Conservation (phyloP, 1,140 invertebrate species). For the Galleria mellonella region DNA sequence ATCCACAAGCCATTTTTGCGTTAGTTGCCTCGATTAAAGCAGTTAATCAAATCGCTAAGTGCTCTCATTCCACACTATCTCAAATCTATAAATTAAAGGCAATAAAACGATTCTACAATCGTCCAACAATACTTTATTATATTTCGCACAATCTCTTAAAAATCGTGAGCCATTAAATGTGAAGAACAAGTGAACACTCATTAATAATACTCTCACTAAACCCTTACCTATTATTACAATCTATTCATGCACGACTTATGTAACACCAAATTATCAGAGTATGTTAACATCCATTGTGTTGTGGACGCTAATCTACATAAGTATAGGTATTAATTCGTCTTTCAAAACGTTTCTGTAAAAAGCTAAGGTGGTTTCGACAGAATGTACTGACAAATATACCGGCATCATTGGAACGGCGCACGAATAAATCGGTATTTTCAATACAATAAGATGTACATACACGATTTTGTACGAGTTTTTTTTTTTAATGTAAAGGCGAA, state of each 20-base stretch:
- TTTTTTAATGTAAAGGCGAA: slow-evolving; percentile 24
- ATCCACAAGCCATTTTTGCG: too few species aligned
- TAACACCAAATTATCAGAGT: slow-evolving; percentile 65
- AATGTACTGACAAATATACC: slow-evolving; percentile 27
- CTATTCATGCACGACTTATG: slow-evolving; percentile 56
- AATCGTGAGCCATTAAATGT: slow-evolving; percentile 32
- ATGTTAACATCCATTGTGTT: slow-evolving; percentile 66
- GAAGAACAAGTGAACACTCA: slow-evolving; percentile 44
- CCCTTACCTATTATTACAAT: slow-evolving; percentile 51
- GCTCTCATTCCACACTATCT: slow-evolving; percentile 23
- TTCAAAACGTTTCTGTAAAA: slow-evolving; percentile 65
- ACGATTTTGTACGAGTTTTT: slow-evolving; percentile 18
- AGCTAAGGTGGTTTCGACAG: slow-evolving; percentile 54
- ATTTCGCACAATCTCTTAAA: slow-evolving; percentile 33
- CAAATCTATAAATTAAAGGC: slow-evolving; percentile 43
- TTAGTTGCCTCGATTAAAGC: too few species aligned
- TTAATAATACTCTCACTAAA: slow-evolving; percentile 65
- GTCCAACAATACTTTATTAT: slow-evolving; percentile 44
- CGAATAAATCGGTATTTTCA: slow-evolving; percentile 42
- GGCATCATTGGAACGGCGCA: slow-evolving; percentile 36
- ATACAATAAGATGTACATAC: slow-evolving; percentile 39
- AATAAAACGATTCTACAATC: slow-evolving; percentile 45
- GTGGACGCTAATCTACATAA: slow-evolving; percentile 65
- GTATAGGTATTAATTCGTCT: slow-evolving; percentile 71
- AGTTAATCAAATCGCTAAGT: slow-evolving; percentile 2